Conservation (phyloP, 2,113 vertebrate species). For the Ailurus styani region DNA sequence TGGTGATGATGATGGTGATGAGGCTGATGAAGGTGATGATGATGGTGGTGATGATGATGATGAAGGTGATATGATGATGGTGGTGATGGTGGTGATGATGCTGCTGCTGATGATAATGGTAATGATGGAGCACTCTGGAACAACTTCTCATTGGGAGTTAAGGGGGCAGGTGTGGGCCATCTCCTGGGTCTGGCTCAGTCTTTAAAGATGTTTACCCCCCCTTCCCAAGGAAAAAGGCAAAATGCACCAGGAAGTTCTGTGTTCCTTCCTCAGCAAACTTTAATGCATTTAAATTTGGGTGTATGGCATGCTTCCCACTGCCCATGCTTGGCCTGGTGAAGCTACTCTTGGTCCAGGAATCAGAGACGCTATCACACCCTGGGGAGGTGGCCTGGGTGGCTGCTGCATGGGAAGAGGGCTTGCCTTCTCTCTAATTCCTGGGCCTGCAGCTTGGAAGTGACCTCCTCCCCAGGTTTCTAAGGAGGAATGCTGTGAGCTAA, state of each 20-base stretch:
- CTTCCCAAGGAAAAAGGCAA: neutral
- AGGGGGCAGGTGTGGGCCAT: too few species aligned
- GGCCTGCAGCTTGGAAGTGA: neutral
- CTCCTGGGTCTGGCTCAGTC: neutral
- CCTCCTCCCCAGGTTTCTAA: neutral
- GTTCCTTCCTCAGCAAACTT: neutral
- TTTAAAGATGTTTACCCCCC: fast-evolving
- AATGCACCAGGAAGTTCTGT: fast-evolving
- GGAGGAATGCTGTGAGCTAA: neutral
- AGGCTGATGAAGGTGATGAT: fast-evolving
- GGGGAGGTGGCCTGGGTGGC: neutral
- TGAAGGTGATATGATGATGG: too few species aligned
- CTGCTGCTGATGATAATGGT: neutral
- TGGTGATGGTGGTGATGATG: too few species aligned
- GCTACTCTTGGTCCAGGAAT: neutral
- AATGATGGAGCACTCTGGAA: neutral
- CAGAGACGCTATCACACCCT: neutral
- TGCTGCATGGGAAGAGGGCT: fast-evolving
- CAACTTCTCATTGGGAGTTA: neutral
- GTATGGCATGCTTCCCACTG: fast-evolving
- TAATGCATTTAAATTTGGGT: fast-evolving
- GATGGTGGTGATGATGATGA: fast-evolving
- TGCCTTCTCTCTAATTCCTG: neutral
- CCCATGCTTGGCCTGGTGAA: fast-evolving
- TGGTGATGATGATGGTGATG: fast-evolving